Base-by-base conservation (phyloP, 1,140 invertebrate species). In the Lasioglossum albipes region DNA sequence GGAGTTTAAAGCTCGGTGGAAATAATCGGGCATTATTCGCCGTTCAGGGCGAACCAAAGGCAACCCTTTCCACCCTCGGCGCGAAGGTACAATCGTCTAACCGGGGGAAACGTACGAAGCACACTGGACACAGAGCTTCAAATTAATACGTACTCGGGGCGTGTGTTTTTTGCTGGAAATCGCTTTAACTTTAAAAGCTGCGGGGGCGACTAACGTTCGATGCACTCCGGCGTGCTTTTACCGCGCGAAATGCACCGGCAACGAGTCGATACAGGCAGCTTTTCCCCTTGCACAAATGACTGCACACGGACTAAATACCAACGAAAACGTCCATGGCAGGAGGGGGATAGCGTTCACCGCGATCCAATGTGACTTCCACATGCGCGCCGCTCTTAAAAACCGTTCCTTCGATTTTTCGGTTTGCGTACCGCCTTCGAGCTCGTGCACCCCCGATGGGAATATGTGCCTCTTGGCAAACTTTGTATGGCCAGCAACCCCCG, bases 161-260 rank as follows among this genome's bases (percentile, higher is more conserved):
- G 22, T 49, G 22, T 45, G 20, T 68, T 65, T 41, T 62, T 13
- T 27, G 61, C 31, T 22, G 10, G 36, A 45, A 66, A 73, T 74
- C 77, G 71, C 27, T 72, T 79, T 67, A 74, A 57, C 69, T 65
- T 79, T 72, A 73, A 68, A 79, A 75, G 64, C 57, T 5, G 41
- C 49, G 62, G 64, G 59, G 10, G 36, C 49, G 54, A 71, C 61
- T 54, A 36, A 42, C 54, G 59, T 59, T 7, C 6, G 10, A 0
- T n/a, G 12, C 7, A 52, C 54, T 74, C 66, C 3, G 22, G 18
- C 10, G 20, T 61, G 71, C 62, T 78, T 78, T 78, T 78, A 72
- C 27, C 61, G 49, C 27, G 69, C 36, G 42, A 57, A 67, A 74
- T 31, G 71, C 31, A 16, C 13, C 27, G 45, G 5, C n/a, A 1